These are phyloP conservation scores for Gortyna flavago DNA, from an alignment of 2,888 invertebrate species.

Conservation along the genomic window DNA sequence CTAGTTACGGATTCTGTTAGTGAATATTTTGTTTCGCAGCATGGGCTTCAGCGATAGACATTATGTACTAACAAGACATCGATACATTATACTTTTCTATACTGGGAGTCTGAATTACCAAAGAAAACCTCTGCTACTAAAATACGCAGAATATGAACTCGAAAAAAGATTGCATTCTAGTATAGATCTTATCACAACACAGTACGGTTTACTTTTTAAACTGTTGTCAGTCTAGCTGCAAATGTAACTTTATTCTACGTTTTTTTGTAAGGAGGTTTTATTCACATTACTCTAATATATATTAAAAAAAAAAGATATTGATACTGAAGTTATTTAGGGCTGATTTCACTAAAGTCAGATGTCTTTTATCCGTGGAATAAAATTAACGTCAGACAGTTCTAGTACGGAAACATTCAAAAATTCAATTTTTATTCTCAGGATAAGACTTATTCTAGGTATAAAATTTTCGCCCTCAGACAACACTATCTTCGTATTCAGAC, in stretches of 20 bases:
- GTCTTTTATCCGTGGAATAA: background rate
- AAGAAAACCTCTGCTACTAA: background rate
- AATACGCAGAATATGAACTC: background rate
- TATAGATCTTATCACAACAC: background rate
- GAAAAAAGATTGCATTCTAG: background rate
- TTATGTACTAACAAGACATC: conserved; percentile 69
- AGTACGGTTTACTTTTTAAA: background rate
- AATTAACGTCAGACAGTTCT: background rate
- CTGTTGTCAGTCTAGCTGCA: background rate
- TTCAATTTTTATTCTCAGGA: background rate
- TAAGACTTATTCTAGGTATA: background rate
- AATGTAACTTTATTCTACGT: background rate
- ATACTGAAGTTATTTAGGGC: background rate
- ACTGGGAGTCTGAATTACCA: conserved; percentile 53
- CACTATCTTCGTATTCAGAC: conserved; percentile 33
- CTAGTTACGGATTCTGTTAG: conserved; percentile 44
- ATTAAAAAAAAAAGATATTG: background rate
- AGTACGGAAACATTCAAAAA: too few species aligned
- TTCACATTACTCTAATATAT: background rate
- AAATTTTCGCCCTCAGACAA: background rate
- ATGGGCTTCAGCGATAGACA: conserved; percentile 77
- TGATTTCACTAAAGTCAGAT: background rate
- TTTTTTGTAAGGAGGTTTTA: background rate
- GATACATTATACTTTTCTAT: conserved; percentile 51
- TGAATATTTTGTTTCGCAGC: conserved; percentile 74